Evolutionary conservation across 2,797 vertebrate species (phyloP).

Genomic region (Clarias pachynema): DNA sequence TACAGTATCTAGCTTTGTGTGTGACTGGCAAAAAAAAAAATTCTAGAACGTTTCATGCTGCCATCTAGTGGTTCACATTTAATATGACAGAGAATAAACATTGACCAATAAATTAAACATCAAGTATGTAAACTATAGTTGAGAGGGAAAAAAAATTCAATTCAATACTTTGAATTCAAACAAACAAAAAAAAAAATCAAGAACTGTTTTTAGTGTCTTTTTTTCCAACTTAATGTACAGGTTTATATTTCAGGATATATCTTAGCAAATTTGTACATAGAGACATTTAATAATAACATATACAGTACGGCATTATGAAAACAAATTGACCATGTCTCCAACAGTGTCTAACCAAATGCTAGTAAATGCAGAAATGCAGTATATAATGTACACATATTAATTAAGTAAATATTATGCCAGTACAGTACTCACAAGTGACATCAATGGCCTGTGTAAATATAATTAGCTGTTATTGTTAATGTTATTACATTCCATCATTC

Average conservation of each 20-base stretch:
- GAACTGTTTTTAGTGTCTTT: neutral
- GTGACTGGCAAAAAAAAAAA: no score
- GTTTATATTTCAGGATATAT: neutral
- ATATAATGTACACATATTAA: neutral
- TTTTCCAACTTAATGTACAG: neutral
- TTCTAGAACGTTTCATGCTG: neutral
- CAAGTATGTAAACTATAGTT: neutral
- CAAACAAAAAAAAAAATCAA: neutral
- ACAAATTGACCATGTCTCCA: neutral
- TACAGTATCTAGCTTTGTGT: neutral
- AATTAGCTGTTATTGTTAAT: neutral
- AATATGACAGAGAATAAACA: neutral
- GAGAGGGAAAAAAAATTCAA: neutral
- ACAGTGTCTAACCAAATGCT: neutral
- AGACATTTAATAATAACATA: neutral
- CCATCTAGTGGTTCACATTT: constrained; percentile 6
- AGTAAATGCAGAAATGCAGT: neutral
- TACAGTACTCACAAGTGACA: neutral
- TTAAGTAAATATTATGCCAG: neutral
- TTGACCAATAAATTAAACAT: neutral
- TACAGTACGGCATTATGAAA: neutral
- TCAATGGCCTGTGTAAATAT: neutral
- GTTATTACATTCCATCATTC: neutral
- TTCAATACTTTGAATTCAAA: no score
- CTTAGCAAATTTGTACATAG: neutral